Conservation (phyloP, 2,797 vertebrate genomes). For the Zalophus californianus region DNA sequence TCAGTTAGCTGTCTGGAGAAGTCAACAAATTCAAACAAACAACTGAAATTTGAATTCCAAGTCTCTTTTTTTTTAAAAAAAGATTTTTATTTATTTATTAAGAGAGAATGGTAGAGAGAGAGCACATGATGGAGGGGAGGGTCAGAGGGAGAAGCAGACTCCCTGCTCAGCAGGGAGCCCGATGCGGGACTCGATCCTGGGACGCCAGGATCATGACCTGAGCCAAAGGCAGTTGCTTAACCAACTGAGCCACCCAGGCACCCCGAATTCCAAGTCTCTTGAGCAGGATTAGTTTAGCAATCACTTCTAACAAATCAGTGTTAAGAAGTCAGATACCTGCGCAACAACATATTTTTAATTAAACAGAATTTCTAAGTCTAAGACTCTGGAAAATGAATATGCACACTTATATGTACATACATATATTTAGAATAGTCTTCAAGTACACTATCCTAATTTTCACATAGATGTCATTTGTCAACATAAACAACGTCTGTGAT, state of each 20-base stretch:
- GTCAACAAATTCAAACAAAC: not conserved
- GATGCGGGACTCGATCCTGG: no score
- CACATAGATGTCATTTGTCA: not conserved
- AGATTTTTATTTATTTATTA: no score
- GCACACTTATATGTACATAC: not conserved
- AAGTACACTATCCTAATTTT: not conserved
- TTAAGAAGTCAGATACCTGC: not conserved
- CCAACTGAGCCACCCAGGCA: no score
- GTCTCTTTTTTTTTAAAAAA: not conserved
- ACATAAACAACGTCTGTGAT: not conserved
- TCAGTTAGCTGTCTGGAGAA: not conserved
- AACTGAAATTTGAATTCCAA: not conserved
- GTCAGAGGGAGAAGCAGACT: no score
- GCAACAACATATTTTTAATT: constrained; percentile 1
- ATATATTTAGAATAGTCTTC: not conserved
- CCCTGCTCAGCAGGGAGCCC: no score
- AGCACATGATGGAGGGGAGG: no score
- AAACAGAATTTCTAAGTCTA: not conserved
- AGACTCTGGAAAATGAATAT: not conserved
- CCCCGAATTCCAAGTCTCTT: not conserved
- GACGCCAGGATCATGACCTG: no score
- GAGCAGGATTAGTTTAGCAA: not conserved
- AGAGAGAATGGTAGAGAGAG: no score
- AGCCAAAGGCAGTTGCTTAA: no score
- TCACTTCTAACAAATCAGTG: not conserved